These are phyloP conservation scores for Danaus melanippus DNA, from an alignment of 1,140 invertebrate species.

Conservation along the genomic window DNA sequence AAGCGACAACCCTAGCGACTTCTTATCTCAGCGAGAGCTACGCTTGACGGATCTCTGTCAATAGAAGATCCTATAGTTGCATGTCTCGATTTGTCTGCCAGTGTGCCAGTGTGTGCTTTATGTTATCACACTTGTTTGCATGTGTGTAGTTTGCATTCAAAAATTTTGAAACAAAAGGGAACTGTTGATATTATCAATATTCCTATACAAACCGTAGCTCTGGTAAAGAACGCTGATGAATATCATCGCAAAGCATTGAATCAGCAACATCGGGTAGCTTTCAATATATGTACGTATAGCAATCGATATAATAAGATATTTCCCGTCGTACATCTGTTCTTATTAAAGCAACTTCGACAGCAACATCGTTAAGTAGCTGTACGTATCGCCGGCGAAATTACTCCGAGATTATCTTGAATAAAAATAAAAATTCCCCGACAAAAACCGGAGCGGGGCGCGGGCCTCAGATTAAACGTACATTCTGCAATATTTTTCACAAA, in stretches of 20 bases:
- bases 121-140: background rate
- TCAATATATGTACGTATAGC: too few relatives aligned
- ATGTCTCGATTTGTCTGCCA: slow-evolving; percentile 21
- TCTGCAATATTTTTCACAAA: slow-evolving; percentile 67
- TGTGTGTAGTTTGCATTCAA: too few relatives aligned
- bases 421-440: slow-evolving; percentile 57
- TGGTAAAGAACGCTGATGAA: too few relatives aligned
- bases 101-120: slow-evolving; percentile 17
- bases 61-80: slow-evolving; percentile 37
- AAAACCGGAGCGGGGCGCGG: slow-evolving; percentile 49
- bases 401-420: slow-evolving; percentile 58
- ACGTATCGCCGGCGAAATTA: slow-evolving; percentile 44
- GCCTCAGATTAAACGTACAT: slow-evolving; percentile 64
- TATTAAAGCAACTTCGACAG: slow-evolving; percentile 9
- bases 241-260: too few relatives aligned
- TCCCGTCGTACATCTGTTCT: slow-evolving; percentile 10
- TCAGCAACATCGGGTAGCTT: too few relatives aligned
- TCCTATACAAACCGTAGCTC: background rate
- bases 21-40: slow-evolving; percentile 44
- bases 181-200: background rate
- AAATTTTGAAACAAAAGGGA: background rate
- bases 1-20: slow-evolving; percentile 29
- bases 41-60: slow-evolving; percentile 55
- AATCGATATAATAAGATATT: slow-evolving; percentile 5
- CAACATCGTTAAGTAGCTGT: slow-evolving; percentile 30